A percentile compares a stretch with the other conserved stretches of the same genome.
These are phyloP conservation scores for Abramis brama DNA, from an alignment of 2,113 vertebrate genomes.

Conservation along the genomic window DNA sequence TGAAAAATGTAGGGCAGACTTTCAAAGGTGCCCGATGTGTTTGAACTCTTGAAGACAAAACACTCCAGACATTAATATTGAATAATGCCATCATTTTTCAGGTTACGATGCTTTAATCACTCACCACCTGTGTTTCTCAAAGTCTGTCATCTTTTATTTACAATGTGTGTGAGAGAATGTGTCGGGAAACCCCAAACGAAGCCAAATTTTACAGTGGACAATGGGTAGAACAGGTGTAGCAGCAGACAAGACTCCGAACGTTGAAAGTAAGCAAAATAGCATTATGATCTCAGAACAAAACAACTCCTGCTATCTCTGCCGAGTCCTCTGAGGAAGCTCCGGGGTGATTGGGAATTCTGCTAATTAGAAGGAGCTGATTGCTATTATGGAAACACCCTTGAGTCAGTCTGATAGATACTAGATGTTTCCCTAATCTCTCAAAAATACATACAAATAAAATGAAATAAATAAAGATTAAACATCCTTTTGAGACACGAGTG, in stretches of 20 bases:
- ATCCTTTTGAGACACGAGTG: background rate
- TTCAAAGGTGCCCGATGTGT: conserved; percentile 21
- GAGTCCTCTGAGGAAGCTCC: background rate
- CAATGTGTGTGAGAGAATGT: background rate
- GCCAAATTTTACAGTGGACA: background rate
- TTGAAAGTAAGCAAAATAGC: background rate
- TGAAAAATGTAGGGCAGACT: conserved; percentile 6
- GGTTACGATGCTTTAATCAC: conserved; percentile 28
- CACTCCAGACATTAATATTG: conserved; percentile 39
- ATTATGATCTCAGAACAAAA: background rate
- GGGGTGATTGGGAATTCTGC: background rate
- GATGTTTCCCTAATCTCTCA: background rate
- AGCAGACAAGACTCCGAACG: background rate
- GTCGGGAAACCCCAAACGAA: background rate
- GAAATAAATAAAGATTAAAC: background rate
- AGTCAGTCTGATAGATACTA: conserved; percentile 37
- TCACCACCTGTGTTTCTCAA: background rate
- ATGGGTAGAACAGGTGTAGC: background rate
- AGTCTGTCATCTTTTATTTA: conserved; percentile 31
- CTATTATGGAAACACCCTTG: conserved; percentile 28
- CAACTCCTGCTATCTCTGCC: background rate
- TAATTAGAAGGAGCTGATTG: conserved; percentile 12
- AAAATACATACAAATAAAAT: background rate
- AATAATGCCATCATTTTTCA: background rate
- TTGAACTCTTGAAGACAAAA: conserved; percentile 27